These are phyloP conservation scores for Copidosoma floridanum DNA, from an alignment of 1,140 invertebrate genomes.

Conservation along the genomic window DNA sequence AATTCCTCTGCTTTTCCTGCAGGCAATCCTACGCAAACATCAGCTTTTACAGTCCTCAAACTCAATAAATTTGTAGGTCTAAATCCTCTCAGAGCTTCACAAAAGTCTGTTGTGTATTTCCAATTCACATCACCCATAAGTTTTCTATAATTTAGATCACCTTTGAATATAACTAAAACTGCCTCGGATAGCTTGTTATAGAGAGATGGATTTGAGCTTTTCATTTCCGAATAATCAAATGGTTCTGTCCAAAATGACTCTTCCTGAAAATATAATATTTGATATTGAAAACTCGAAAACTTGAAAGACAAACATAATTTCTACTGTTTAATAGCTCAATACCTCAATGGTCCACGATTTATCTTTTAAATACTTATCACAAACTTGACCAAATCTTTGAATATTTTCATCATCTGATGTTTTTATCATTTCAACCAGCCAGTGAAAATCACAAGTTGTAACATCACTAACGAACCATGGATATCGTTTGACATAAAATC, in stretches of 20 bases:
- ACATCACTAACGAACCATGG: constrained; percentile 98
- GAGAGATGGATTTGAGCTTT: constrained; percentile 60
- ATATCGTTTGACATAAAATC: constrained; percentile 85
- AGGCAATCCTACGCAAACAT: constrained; percentile 79
- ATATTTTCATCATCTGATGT: constrained; percentile 44
- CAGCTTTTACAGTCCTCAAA: constrained; percentile 89
- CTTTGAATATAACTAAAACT: constrained; percentile 87
- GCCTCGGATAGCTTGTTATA: constrained; percentile 73
- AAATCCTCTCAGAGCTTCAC: constrained; percentile 74
- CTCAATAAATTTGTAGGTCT: constrained; percentile 76
- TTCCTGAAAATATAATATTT: constrained; percentile 39
- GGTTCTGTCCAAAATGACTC: neutral
- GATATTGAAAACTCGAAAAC: constrained; percentile 21
- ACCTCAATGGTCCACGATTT: constrained; percentile 55
- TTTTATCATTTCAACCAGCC: constrained; percentile 60
- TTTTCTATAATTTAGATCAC: constrained; percentile 95
- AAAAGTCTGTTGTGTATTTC: constrained; percentile 70
- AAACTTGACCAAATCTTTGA: constrained; percentile 58
- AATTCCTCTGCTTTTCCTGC: constrained; percentile 64
- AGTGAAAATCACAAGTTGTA: constrained; percentile 73
- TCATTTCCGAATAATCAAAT: neutral
- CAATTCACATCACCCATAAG: constrained; percentile 87
- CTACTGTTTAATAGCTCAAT: too few species aligned
- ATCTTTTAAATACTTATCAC: constrained; percentile 58
- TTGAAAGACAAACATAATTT: too few species aligned